Conservation (phyloP, 2,113 vertebrate species). For the Meleagris gallopavo region DNA sequence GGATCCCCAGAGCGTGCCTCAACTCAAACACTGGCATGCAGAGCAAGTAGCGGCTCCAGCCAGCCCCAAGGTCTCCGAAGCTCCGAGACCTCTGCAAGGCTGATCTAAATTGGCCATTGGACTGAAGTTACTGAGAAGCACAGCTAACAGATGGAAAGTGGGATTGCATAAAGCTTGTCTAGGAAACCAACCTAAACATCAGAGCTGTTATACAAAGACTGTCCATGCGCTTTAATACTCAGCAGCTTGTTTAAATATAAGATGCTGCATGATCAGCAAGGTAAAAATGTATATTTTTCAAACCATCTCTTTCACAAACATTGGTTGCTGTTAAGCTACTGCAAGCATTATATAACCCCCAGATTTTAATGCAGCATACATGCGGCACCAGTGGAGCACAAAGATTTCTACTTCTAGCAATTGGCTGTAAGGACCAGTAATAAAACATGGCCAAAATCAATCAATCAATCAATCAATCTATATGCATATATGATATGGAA, state of each 20-base stretch:
- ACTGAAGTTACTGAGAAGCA: slow-evolving; percentile 42
- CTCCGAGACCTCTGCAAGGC: slow-evolving; percentile 31
- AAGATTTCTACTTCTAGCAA: neutral
- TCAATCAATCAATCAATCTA: too few relatives aligned
- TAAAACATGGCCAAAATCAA: neutral
- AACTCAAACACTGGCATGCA: accelerated
- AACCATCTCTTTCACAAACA: neutral
- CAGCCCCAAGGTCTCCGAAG: neutral
- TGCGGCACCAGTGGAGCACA: accelerated
- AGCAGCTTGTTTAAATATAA: slow-evolving; percentile 31
- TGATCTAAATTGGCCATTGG: slow-evolving; percentile 24
- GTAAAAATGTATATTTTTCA: neutral
- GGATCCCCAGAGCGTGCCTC: neutral
- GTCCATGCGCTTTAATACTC: neutral
- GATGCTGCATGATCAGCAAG: neutral
- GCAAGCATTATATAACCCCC: neutral
- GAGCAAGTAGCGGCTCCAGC: neutral
- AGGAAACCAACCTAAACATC: slow-evolving; percentile 39
- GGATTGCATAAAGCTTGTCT: slow-evolving; percentile 59
- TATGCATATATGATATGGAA: neutral
- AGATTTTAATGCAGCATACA: neutral
- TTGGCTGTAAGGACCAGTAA: neutral
- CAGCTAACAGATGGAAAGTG: slow-evolving; percentile 71
- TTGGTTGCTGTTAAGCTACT: neutral
- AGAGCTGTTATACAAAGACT: slow-evolving; percentile 53